Evolutionary conservation across 2,888 invertebrate species (phyloP).

Genomic region (Junonia oenone): DNA sequence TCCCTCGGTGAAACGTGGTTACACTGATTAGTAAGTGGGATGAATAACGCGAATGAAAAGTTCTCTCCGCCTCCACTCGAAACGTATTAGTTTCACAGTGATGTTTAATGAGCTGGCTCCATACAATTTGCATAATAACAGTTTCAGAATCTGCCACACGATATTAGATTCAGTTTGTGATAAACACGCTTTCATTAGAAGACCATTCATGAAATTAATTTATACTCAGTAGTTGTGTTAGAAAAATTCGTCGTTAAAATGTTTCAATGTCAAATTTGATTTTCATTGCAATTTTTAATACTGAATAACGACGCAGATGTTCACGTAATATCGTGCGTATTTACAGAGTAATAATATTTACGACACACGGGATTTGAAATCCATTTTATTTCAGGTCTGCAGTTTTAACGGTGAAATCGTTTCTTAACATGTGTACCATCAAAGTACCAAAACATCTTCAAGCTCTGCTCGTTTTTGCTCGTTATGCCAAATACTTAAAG

Average conservation of each 20-base stretch:
- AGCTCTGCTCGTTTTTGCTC: not conserved
- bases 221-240: not conserved
- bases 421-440: constrained; percentile 5
- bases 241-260: not conserved
- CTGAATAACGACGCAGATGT: not conserved
- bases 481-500: not conserved
- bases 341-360: not conserved
- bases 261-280: not conserved
- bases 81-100: too few relatives aligned
- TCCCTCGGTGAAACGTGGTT: not conserved
- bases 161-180: too few relatives aligned
- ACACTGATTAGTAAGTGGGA: not conserved
- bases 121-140: too few relatives aligned
- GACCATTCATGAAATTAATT: not conserved
- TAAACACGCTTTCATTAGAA: too few relatives aligned
- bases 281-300: not conserved
- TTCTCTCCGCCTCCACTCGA: too few relatives aligned
- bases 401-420: constrained; percentile 2
- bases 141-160: too few relatives aligned
- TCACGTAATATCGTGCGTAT: not conserved
- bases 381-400: constrained; percentile 1
- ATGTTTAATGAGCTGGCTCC: too few relatives aligned
- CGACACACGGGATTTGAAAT: not conserved
- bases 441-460: not conserved
- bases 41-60: not conserved